phyloP scores from a whole-genome alignment of 2,113 vertebrate species.

The Macroglossus sobrinus region DNA sequence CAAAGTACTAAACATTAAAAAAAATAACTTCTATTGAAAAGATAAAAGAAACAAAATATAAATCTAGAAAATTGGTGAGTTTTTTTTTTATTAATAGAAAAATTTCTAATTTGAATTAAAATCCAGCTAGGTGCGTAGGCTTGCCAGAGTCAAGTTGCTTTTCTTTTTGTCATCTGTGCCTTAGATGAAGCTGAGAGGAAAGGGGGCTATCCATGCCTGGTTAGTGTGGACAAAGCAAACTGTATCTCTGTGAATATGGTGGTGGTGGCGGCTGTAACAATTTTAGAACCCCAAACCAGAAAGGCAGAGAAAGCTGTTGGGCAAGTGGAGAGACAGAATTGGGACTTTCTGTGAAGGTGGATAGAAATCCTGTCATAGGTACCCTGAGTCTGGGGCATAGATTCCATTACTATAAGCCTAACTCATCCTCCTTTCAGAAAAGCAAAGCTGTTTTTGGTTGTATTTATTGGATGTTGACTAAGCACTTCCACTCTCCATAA shows the following conservation, averaged over 20 bases:
- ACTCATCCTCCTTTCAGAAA: neutral
- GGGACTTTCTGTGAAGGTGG: neutral
- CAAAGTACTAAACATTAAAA: neutral
- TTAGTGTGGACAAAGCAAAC: neutral
- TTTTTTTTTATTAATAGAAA: neutral
- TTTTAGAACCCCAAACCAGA: neutral
- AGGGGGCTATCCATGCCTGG: neutral
- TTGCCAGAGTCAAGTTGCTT: neutral
- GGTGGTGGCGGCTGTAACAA: neutral
- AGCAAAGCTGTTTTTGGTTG: neutral
- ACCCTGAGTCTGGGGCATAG: neutral
- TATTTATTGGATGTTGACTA: neutral
- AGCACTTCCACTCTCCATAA: neutral
- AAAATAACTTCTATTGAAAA: neutral
- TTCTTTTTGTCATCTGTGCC: neutral
- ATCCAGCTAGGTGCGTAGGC: neutral
- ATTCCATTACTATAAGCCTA: neutral
- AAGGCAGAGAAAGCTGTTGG: neutral
- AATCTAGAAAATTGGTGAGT: neutral
- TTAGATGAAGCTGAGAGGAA: neutral
- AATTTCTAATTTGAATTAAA: neutral
- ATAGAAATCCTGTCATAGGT: neutral
- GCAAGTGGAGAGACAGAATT: neutral
- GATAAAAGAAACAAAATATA: neutral
- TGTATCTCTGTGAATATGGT: neutral